These are phyloP conservation scores for Tiaroga cobitis DNA, from an alignment of 2,797 vertebrate genomes.

Conservation along the genomic window DNA sequence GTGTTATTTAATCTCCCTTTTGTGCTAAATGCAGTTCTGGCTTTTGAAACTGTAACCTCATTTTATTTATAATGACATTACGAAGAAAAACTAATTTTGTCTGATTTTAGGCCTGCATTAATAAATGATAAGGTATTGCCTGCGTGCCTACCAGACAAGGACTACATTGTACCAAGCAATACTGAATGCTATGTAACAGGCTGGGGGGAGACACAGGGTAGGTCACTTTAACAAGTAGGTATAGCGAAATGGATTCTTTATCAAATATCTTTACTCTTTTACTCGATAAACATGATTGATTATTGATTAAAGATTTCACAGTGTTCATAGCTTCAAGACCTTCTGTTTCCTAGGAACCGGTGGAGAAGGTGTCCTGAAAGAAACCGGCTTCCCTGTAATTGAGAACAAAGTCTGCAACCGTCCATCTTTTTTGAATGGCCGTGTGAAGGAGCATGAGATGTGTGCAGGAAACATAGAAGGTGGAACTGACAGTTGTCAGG, in stretches of 20 bases:
- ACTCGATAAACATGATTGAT: background rate
- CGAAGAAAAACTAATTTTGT: background rate
- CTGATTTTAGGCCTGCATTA: slow-evolving; percentile 80
- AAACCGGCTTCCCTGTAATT: slow-evolving; percentile 91
- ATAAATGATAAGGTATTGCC: slow-evolving; percentile 85
- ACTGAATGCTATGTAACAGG: slow-evolving; percentile 90
- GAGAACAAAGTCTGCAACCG: slow-evolving; percentile 95
- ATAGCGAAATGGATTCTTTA: background rate
- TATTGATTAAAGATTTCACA: background rate
- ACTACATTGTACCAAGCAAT: slow-evolving; percentile 82
- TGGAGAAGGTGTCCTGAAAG: slow-evolving; percentile 84
- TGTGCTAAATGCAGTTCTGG: background rate
- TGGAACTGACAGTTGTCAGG: slow-evolving; percentile 92
- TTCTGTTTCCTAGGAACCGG: slow-evolving; percentile 76
- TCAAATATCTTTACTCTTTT: background rate
- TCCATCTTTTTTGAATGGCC: slow-evolving; percentile 79
- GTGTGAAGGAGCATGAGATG: slow-evolving; percentile 83
- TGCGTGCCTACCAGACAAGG: slow-evolving; percentile 84
- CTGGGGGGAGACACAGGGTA: slow-evolving; percentile 94
- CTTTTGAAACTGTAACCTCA: background rate
- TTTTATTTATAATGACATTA: background rate
- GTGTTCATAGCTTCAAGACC: background rate
- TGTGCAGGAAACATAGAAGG: slow-evolving; percentile 91
- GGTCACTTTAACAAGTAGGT: background rate
- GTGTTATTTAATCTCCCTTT: background rate